Evolutionary conservation across 2,797 vertebrate genomes (phyloP), one percentile per base, ranked within the genome.

Genomic region (Oryzias sinensis): DNA sequence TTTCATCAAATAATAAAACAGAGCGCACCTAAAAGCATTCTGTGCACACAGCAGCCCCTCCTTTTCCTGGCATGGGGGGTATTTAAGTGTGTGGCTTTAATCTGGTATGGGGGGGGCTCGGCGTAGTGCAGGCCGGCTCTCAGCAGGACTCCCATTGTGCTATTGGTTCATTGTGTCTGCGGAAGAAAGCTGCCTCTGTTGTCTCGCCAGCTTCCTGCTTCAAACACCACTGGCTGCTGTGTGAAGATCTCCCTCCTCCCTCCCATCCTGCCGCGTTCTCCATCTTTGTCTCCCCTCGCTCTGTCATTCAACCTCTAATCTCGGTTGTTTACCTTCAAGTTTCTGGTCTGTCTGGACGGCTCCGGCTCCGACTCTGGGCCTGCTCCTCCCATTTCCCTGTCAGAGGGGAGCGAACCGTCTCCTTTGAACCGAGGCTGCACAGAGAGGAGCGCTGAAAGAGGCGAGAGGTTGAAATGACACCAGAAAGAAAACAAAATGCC

Each of bases 131-230:
- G 74, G 78, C 85, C 80, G 49, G 72, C 88, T 93, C 91, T 85
- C 93, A 85, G 90, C 90, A 78, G 76, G 86, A 90, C 88, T 88
- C 86, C 83, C 86, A 89, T 84, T 87, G 91, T 93, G 84, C 79
- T 71, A 81, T 76, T 86, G 68, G 65, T 60, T 88, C 80, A 87
- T 91, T 91, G 90, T 91, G 90, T 90, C 87, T 80, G 79, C 49
- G 77, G 87, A 83, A 90, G 89, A 90, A 92, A 88, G 89, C 90
- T 66, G 80, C 81, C 87, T 92, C 88, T 91, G 89, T 93, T 91
- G 89, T 91, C 91, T 90, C 72, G 92, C 90, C 91, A 93, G 87
- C 83, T 92, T 91, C 90, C 88, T 90, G 87, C 86, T 88, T 89
- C 85, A 85, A 90, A 91, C 88, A 69, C 80, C 70, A 86, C 76